Evolutionary conservation across 2,797 vertebrate species (phyloP), one percentile per base, ranked within the genome.

Genomic region (Alectoris magna): DNA sequence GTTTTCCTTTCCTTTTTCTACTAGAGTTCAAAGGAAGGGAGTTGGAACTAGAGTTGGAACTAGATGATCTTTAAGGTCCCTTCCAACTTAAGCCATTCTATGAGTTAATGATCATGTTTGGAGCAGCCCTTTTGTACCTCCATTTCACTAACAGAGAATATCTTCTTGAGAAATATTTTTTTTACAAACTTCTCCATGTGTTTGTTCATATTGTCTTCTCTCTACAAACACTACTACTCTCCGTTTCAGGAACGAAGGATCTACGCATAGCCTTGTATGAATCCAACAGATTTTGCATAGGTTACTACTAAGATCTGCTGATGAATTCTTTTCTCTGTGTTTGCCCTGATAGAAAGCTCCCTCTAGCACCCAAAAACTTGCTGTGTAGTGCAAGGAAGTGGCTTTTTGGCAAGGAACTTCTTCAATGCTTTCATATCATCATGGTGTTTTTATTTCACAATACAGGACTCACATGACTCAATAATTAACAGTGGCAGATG

Each of bases 401-500:
- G 51, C 75, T 91, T 93, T 94, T 62, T 16, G 12, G 63, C 56
- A 67, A 84, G 59, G 63, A 41, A 60, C 36, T 93, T 93, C 75
- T 88, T 63, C 66, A 81, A 0, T 34, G 55, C 74, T 90, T 95
- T 88, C 22, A 46, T 91, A 87, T 86, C 77, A 71, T 79, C n/a
- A 29, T 1, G 14, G 27, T 15, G 4, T 76, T 93, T 87, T 84
- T 85, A 55, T 94, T 95, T 95, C 85, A 85, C 75, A 81, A 64
- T 88, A 26, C 67, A 83, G 60, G 7, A 12, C 41, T 92, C 80
- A 90, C 83, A 78, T 88, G 87, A 91, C 60, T 87, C 7, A 3
- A 56, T 96, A 92, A 95, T 93, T 89, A 93, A 92, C 78, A 70
- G 70, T 75, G 85, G 86, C 94, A 96, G 87, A 96, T 96, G 91